Conservation (phyloP, 2,888 invertebrate species). For the Didymodactylos carnosus region DNA sequence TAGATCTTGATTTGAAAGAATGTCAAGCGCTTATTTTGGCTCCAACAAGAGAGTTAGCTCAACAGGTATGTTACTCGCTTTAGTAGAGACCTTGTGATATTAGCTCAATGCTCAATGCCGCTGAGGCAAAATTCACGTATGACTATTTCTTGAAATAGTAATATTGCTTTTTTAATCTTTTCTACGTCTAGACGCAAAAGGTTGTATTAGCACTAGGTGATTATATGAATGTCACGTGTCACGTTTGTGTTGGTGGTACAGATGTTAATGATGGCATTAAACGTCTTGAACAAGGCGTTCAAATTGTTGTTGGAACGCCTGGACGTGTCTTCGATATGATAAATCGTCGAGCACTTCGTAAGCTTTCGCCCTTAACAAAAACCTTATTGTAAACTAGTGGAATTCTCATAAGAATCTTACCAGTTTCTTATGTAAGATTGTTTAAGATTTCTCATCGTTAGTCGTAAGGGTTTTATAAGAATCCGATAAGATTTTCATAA, state of each 20-base stretch:
- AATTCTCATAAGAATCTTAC: too few species aligned
- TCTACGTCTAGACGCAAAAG: conserved; percentile 45
- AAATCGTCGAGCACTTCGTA: conserved; percentile 62
- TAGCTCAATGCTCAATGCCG: neutral
- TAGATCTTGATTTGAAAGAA: conserved; percentile 54
- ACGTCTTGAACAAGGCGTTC: conserved; percentile 71
- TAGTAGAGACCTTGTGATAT: too few species aligned
- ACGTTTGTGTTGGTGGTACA: conserved; percentile 97
- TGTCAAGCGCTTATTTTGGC: conserved; percentile 95
- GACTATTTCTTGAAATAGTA: neutral
- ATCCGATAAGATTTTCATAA: too few species aligned
- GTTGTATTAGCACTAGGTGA: conserved; percentile 91
- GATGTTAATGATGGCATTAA: conserved; percentile 91
- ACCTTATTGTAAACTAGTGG: too few species aligned
- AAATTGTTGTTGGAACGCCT: conserved; percentile 92
- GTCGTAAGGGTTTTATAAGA: too few species aligned
- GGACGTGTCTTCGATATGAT: conserved; percentile 97
- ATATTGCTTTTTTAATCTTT: neutral
- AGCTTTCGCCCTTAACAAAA: too few species aligned
- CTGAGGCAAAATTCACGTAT: too few species aligned
- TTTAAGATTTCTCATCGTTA: too few species aligned
- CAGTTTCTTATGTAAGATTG: too few species aligned
- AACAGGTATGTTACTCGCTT: conserved; percentile 48
- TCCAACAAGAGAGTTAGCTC: conserved; percentile 66
- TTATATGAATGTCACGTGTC: conserved; percentile 88